Base-by-base conservation (phyloP, 2,797 vertebrate genomes). In the Micropoecilia bifurca region DNA sequence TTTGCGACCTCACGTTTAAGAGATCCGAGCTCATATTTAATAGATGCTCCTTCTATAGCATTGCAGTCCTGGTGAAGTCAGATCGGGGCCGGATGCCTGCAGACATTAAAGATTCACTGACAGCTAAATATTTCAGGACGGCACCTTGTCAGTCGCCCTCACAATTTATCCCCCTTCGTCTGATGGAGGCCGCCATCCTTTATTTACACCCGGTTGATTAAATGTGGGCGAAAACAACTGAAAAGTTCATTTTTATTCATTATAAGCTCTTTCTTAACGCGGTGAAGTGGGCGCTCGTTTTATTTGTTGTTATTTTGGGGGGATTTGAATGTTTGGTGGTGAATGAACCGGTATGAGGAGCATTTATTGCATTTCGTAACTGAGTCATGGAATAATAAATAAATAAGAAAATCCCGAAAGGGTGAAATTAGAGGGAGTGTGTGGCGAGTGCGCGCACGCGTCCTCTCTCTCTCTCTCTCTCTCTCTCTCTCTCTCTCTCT, bases 281-380 rank as follows among this genome's bases (percentile, higher is more conserved):
- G 39, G 33, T 22, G 22, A 68, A 39, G 20, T 4, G 36, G 33
- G 2, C 8, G 16, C 59, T 20, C 6, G 2, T 39, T 22, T 39
- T 41, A 3, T 20, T 25, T 43, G 33, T n/a, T 69, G 12, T n/a
- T 43, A n/a, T 69, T 45, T n/a, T 43, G 22, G 10, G 55, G 10
- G 10, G 22, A 6, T 6, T 43, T 69, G 43, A 50, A 43, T 43
- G 41, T 45, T 69, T 69, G 39, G 12, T 43, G 20, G 43, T 69
- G 5, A 43, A 50, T 71, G 73, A 84, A 85, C 48, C 86, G 84
- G 87, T 89, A 96, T 96, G 95, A 96, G 95, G 96, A 96, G 92
- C 95, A 96, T 95, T 90, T 82, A 85, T 89, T 83, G 87, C 94
- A 86, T 96, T 96, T 96, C 95, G 95, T 95, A 95, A 96, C 92